Evolutionary conservation across 2,797 vertebrate genomes (phyloP).

Genomic region (Hoplostethus mediterraneus): DNA sequence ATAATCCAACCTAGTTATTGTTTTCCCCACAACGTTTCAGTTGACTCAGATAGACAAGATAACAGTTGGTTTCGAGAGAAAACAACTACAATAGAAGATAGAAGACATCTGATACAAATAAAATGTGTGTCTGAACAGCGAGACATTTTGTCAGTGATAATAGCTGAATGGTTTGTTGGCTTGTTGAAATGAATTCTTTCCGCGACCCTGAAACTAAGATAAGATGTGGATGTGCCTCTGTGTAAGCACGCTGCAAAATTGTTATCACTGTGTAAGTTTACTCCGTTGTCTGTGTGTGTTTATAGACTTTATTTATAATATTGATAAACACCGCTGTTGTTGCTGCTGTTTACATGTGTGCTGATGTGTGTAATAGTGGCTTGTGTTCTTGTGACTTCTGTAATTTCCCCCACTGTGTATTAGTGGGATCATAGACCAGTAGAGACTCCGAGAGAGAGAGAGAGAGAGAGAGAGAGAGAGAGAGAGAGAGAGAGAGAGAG

Average conservation of each 20-base stretch:
- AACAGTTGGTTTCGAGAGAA: conserved; percentile 14
- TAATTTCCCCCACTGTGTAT: conserved; percentile 30
- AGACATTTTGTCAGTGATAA: conserved; percentile 7
- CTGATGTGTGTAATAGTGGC: conserved; percentile 18
- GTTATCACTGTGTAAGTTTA: too few relatives aligned
- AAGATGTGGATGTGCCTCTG: background rate
- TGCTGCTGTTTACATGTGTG: conserved; percentile 7
- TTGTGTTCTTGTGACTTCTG: conserved; percentile 26
- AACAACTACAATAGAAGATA: background rate
- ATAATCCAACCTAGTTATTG: background rate
- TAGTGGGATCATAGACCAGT: conserved; percentile 56
- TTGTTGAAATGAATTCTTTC: conserved; percentile 6
- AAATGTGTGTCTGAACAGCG: background rate
- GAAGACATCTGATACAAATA: background rate
- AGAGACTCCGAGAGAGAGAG: conserved; percentile 34
- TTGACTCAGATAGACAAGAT: conserved; percentile 14
- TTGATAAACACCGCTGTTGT: conserved; percentile 17
- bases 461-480: conserved; percentile 19
- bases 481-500: conserved; percentile 39
- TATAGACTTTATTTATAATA: conserved; percentile 19
- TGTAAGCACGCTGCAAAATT: conserved; percentile 8
- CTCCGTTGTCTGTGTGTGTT: conserved; percentile 9
- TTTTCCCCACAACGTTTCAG: background rate
- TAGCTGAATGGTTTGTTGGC: background rate
- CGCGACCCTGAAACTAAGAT: background rate